Conservation (phyloP, 2,113 vertebrate species). For the Trachemys scripta region DNA sequence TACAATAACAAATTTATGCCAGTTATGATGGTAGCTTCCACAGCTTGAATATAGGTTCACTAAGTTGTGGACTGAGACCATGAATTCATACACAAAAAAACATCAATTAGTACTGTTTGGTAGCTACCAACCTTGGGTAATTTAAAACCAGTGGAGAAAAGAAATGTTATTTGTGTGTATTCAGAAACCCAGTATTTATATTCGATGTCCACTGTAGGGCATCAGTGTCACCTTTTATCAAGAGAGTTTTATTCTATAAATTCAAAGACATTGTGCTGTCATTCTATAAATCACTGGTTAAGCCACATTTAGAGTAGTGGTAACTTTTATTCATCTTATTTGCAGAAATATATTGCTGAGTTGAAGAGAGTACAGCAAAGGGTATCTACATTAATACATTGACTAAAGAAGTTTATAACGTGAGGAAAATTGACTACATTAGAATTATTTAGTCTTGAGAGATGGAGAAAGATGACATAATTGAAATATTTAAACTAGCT, state of each 20-base stretch:
- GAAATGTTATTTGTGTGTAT: not conserved
- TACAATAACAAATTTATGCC: not conserved
- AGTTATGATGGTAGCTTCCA: not conserved
- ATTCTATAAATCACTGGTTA: not conserved
- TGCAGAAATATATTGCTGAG: not conserved
- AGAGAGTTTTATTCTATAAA: not conserved
- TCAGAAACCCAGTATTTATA: not conserved
- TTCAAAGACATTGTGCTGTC: not conserved
- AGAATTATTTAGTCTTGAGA: not conserved
- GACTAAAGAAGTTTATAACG: not conserved
- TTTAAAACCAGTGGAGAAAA: not conserved
- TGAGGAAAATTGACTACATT: not conserved
- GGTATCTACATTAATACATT: not conserved
- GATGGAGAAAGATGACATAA: not conserved
- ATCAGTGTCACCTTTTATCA: not conserved
- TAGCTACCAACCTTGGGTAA: not conserved
- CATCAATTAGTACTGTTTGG: not conserved
- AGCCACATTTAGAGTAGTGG: not conserved
- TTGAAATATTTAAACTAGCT: not conserved
- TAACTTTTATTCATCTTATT: not conserved
- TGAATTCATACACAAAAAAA: not conserved
- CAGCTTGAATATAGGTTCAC: not conserved
- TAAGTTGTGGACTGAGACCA: not conserved
- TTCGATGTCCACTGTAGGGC: not conserved
- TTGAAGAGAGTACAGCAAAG: not conserved